Evolutionary conservation across 1,140 invertebrate species (phyloP).

Genomic region (Drosophila sp.): DNA sequence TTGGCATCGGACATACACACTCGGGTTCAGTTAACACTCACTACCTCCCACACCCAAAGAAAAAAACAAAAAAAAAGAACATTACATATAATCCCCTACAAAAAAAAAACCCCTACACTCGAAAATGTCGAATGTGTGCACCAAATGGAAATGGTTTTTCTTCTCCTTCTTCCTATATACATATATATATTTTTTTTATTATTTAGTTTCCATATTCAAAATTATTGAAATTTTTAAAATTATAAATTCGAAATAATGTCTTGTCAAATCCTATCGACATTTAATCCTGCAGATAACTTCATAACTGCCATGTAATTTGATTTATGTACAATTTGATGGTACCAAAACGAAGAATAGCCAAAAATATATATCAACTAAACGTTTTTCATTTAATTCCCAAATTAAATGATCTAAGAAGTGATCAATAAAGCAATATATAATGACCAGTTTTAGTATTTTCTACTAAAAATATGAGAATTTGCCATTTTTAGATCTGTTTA

Average conservation of each 20-base stretch:
- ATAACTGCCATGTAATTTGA: background rate
- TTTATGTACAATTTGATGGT: background rate
- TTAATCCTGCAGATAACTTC: too few relatives aligned
- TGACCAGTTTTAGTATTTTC: too few relatives aligned
- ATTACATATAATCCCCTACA: too few relatives aligned
- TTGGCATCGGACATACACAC: too few relatives aligned
- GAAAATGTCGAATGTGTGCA: conserved; percentile 1
- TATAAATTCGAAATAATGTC: conserved; percentile 13
- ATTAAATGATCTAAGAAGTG: too few relatives aligned
- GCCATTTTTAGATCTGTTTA: too few relatives aligned
- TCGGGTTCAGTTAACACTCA: too few relatives aligned
- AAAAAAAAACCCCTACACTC: background rate
- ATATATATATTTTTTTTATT: background rate
- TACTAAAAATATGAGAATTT: too few relatives aligned
- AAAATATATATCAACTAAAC: background rate
- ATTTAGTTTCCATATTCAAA: conserved; percentile 16
- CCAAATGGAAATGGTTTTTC: background rate
- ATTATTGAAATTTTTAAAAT: conserved; percentile 1
- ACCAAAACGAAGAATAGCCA: background rate
- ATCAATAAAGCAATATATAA: too few relatives aligned
- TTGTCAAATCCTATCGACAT: conserved; percentile 1
- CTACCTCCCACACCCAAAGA: background rate
- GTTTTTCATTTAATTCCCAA: background rate
- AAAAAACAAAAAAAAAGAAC: background rate
- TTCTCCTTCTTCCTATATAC: background rate